A percentile compares a stretch with the other conserved stretches of the same genome.
phyloP scores from a whole-genome alignment of 2,888 invertebrate species.

The Drosophila sordidula region DNA sequence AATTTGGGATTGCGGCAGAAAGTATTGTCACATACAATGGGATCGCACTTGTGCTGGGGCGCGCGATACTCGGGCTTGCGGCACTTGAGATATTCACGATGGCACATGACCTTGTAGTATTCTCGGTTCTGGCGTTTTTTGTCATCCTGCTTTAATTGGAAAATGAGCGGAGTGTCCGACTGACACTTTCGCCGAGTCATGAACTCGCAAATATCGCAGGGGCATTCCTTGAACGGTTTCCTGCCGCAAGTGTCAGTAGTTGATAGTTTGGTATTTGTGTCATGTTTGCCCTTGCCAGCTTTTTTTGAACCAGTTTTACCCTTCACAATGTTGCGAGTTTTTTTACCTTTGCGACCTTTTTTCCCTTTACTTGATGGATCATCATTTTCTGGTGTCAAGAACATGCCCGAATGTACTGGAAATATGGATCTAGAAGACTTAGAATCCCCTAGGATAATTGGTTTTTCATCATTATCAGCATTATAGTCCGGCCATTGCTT shows the following conservation, averaged over 20 bases:
- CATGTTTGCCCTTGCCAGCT: too few relatives aligned
- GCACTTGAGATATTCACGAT: constrained; percentile 23
- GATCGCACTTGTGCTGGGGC: constrained; percentile 35
- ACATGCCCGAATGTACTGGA: too few relatives aligned
- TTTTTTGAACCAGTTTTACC: too few relatives aligned
- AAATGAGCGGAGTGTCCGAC: constrained; percentile 40
- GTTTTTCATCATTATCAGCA: too few relatives aligned
- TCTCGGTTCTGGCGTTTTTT: constrained; percentile 30
- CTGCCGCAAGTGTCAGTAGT: neutral
- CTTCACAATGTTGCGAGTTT: too few relatives aligned
- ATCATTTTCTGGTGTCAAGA: neutral
- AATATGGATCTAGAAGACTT: too few relatives aligned
- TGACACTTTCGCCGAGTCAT: constrained; percentile 27
- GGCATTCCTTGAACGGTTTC: constrained; percentile 18
- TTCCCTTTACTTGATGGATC: neutral
- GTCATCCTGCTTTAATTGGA: constrained; percentile 38
- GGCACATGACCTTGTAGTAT: constrained; percentile 28
- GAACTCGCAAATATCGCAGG: constrained; percentile 38
- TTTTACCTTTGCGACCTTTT: neutral
- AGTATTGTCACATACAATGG: constrained; percentile 21
- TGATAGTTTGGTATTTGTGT: too few relatives aligned
- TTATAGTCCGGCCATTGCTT: too few relatives aligned
- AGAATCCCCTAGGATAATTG: too few relatives aligned
- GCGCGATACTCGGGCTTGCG: constrained; percentile 9
- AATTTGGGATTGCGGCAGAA: constrained; percentile 36